phyloP scores from a whole-genome alignment of 2,113 vertebrate species.

The Procavia capensis region DNA sequence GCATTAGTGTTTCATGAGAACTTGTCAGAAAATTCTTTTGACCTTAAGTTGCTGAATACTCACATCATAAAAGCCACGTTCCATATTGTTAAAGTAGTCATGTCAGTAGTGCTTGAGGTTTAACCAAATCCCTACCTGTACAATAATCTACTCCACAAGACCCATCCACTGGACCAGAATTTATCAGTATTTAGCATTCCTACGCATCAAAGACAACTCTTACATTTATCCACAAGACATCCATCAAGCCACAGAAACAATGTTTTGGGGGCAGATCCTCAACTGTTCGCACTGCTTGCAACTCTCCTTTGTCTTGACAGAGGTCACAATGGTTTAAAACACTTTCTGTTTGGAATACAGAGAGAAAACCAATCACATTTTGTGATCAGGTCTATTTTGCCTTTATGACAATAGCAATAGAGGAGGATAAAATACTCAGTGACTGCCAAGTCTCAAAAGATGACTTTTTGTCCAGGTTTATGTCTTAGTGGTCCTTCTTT shows the following conservation, averaged over 20 bases:
- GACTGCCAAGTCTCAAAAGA: not conserved
- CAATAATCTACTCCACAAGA: not conserved
- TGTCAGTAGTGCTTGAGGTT: not conserved
- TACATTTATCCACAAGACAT: not conserved
- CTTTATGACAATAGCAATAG: conserved; percentile 1
- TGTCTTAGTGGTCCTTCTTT: not conserved
- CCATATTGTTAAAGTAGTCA: not conserved
- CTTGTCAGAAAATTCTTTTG: not conserved
- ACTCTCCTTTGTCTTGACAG: not conserved
- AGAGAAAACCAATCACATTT: conserved; percentile 23
- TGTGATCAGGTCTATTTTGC: conserved; percentile 22
- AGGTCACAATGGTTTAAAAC: not conserved
- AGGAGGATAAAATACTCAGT: not conserved
- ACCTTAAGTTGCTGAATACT: not conserved
- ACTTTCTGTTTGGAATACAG: not conserved
- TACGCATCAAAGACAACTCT: not conserved
- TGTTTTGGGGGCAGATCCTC: not conserved
- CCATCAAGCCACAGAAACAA: not conserved
- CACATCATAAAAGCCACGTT: not conserved
- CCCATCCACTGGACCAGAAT: not conserved
- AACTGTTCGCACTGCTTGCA: not conserved
- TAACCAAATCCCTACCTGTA: not conserved
- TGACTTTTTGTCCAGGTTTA: not conserved
- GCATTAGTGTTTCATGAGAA: too few relatives aligned
- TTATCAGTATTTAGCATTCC: not conserved